These are phyloP conservation scores for Morpho deidamia DNA, from an alignment of 2,888 invertebrate genomes.

Conservation along the genomic window DNA sequence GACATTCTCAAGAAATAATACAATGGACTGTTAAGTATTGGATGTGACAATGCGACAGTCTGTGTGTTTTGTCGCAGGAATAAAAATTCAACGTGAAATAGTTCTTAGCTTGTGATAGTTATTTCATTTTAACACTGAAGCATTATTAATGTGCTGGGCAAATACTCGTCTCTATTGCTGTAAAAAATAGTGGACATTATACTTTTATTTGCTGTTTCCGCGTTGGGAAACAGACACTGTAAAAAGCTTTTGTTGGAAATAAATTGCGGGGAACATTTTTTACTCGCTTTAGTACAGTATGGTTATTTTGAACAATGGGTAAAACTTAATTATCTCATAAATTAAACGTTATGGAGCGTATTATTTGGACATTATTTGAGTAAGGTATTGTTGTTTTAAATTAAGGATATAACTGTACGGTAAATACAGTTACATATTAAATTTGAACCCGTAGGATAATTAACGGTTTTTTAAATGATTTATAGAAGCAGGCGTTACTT, in stretches of 20 bases:
- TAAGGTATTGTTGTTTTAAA: no score
- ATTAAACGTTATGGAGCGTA: no score
- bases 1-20: no score
- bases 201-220: constrained; percentile 1
- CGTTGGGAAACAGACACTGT: constrained; percentile 1
- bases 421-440: no score
- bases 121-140: constrained; percentile 2
- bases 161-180: neutral
- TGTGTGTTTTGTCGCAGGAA: no score
- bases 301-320: neutral
- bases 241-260: constrained; percentile 1
- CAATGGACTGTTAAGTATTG: no score
- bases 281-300: neutral
- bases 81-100: neutral
- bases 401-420: no score
- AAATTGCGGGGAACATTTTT: constrained; percentile 2
- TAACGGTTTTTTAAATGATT: no score
- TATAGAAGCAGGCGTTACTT: no score
- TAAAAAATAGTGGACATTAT: neutral
- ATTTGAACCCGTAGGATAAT: no score
- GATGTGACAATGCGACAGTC: no score
- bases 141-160: constrained; percentile 2
- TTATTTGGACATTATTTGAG: no score
- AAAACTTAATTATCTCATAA: neutral
- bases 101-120: neutral